A percentile compares a stretch with the other conserved stretches of the same genome.
These are phyloP conservation scores for Neoarius graeffei DNA, from an alignment of 2,113 vertebrate genomes.

Conservation along the genomic window DNA sequence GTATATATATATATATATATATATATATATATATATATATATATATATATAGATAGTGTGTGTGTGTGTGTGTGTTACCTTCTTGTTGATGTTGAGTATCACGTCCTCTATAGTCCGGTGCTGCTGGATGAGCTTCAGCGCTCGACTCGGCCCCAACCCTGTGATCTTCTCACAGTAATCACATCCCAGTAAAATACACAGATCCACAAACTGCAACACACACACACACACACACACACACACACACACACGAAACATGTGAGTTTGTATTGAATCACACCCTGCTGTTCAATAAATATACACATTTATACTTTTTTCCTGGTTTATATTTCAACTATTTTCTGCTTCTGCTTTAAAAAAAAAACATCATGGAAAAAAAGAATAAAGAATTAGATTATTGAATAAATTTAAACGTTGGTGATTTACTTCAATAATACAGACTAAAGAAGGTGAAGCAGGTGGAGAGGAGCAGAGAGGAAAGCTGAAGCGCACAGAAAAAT, in stretches of 20 bases:
- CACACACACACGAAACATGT: slow-evolving; percentile 9
- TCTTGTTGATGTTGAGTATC: slow-evolving; percentile 65
- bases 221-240: background rate
- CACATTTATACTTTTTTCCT: background rate
- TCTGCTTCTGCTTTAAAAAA: too few species aligned
- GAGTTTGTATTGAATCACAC: background rate
- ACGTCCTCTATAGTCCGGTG: slow-evolving; percentile 75
- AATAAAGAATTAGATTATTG: background rate
- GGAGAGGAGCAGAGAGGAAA: background rate
- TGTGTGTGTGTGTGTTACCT: slow-evolving; percentile 63
- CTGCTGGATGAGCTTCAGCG: slow-evolving; percentile 74
- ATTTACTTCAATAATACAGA: background rate
- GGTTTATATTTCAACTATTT: too few species aligned
- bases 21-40: too few species aligned
- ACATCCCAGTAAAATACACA: slow-evolving; percentile 82
- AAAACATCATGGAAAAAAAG: too few species aligned
- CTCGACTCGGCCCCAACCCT: slow-evolving; percentile 74
- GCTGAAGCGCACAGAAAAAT: too few species aligned
- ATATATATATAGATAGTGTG: too few species aligned
- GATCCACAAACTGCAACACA: slow-evolving; percentile 77
- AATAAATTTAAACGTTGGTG: background rate
- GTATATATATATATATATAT: too few species aligned
- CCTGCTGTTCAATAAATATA: background rate
- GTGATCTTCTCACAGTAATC: slow-evolving; percentile 80
- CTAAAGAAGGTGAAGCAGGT: background rate